Evolutionary conservation across 2,888 invertebrate species (phyloP), one percentile per base, ranked within the genome.

Genomic region (Eurytoma californica): DNA sequence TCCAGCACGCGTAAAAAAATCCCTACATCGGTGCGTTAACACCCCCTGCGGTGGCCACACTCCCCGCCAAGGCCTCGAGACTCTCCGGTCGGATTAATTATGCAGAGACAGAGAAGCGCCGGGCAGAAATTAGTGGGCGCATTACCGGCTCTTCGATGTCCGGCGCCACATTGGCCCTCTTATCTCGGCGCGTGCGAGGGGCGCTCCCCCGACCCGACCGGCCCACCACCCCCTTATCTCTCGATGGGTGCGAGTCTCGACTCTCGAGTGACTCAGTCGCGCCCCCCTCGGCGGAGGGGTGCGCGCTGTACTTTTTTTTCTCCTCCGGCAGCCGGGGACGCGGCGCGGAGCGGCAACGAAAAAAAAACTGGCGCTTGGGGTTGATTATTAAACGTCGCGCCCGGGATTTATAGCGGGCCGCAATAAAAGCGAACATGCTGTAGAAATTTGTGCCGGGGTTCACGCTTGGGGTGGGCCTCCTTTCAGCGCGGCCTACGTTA

Each of bases 101-200:
- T 68, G 77, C 77, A 66, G 20, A 39, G 9, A 39, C 39, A 7
- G 39, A 39, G 30, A 30, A 51, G 39, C 16, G 16, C 16, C 30
- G 53, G n/a, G 60, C 63, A n/a, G 66, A 74, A 79, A 79, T 79
- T 74, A 79, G 79, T 79, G 66, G 69, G 74, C 79, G 70, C 70
- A 79, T 79, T 79, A 70, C 63, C 57, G 3, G 67, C 51, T 4
- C 24, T 55, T 49, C 14, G 9, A 14, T 24, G 18, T 7, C 16
- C 20, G 18, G 74, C 47, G 67, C 72, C 72, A 77, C 72, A 77
- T 49, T 77, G 72, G 66, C 53, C 39, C 66, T 72, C 72, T 72
- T 77, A 77, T 77, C 77, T 77, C 72, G 66, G 47, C 47, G 49
- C 47, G 49, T 14, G 14, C 58, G 58, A 58, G 58, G 65, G 18